Percentiles rank a stretch among this genome's conserved stretches.
phyloP scores from a whole-genome alignment of 2,797 vertebrate species.

The Phrynocephalus vlangalii region DNA sequence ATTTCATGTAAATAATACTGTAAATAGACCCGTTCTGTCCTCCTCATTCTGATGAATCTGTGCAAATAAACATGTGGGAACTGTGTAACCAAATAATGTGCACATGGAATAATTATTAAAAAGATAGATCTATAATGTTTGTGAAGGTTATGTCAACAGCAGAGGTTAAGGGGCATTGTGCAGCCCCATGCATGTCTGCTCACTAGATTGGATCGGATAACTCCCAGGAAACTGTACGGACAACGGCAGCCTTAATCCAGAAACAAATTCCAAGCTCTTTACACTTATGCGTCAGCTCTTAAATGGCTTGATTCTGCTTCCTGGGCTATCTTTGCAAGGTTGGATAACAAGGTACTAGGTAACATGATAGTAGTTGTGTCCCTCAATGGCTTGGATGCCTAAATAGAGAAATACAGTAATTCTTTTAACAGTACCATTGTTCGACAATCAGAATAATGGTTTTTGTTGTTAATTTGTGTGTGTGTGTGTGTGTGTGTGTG shows the following conservation, averaged over 20 bases:
- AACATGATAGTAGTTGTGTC: not conserved
- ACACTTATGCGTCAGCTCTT: not conserved
- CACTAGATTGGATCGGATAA: not conserved
- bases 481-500: no score
- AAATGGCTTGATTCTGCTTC: not conserved
- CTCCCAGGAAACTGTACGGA: not conserved
- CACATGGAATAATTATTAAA: not conserved
- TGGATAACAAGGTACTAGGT: not conserved
- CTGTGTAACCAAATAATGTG: not conserved
- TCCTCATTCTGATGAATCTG: not conserved
- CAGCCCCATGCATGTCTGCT: not conserved
- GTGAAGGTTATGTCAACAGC: no score
- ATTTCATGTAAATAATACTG: slow-evolving; percentile 36
- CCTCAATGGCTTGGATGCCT: not conserved
- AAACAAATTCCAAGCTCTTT: not conserved
- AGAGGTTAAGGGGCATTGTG: not conserved
- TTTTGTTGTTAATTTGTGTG: no score
- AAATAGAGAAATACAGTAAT: not conserved
- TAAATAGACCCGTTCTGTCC: slow-evolving; percentile 11
- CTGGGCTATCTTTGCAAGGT: not conserved
- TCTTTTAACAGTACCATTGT: not conserved
- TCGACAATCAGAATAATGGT: no score
- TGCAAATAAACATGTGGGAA: slow-evolving; percentile 20
- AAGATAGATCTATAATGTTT: not conserved
- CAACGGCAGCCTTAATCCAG: not conserved